Percentiles rank a stretch among this genome's conserved stretches.
Conservation (phyloP, 1,140 invertebrate genomes). For the Globodera rostochiensis region DNA sequence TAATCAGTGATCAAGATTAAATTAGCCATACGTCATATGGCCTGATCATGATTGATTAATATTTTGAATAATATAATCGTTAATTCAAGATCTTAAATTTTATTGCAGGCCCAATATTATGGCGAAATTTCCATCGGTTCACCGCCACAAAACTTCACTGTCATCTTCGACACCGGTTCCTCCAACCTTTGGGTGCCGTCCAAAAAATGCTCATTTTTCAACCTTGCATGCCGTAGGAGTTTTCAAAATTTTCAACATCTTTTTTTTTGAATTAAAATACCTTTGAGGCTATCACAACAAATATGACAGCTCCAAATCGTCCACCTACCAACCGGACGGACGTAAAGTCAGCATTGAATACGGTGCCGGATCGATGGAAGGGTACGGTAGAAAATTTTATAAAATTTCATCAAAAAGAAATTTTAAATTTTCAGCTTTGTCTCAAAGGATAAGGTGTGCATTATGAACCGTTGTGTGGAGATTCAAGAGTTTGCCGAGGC, state of each 20-base stretch:
- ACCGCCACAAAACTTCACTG: constrained; percentile 87
- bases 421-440: constrained; percentile 5
- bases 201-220: constrained; percentile 85
- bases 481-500: constrained; percentile 96
- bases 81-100: background rate
- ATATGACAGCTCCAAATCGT: constrained; percentile 85
- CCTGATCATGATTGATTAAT: background rate
- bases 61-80: background rate
- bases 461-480: constrained; percentile 59
- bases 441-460: constrained; percentile 44
- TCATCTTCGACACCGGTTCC: constrained; percentile 66
- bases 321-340: constrained; percentile 82
- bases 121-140: constrained; percentile 87
- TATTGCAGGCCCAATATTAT: constrained; percentile 89
- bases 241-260: constrained; percentile 13
- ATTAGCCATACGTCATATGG: too few species aligned
- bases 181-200: too few species aligned
- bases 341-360: constrained; percentile 89
- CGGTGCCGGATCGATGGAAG: constrained; percentile 91
- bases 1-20: too few species aligned
- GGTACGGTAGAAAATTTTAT: constrained; percentile 70
- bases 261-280: constrained; percentile 27
- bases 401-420: background rate
- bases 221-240: constrained; percentile 86
- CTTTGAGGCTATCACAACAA: constrained; percentile 84